Evolutionary conservation across 2,888 invertebrate species (phyloP).

Genomic region (Pharmacophagus antenor): DNA sequence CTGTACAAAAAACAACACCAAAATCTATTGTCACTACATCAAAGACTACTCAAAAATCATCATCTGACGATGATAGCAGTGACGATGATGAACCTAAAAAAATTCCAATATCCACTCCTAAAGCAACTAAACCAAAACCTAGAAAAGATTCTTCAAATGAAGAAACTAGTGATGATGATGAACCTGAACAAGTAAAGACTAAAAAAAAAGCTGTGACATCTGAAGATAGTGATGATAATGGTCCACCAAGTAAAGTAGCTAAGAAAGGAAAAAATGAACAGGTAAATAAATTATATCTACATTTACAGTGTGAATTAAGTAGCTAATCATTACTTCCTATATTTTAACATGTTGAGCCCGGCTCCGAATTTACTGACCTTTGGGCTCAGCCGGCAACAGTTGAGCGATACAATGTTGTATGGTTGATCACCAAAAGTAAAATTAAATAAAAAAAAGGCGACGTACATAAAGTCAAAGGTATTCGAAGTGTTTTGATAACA

Average conservation of each 20-base stretch:
- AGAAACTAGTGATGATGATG: slow-evolving; percentile 36
- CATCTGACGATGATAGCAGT: slow-evolving; percentile 53
- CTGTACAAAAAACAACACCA: slow-evolving; percentile 37
- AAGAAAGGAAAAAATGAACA: slow-evolving; percentile 43
- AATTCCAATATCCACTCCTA: slow-evolving; percentile 42
- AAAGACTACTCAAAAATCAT: slow-evolving; percentile 45
- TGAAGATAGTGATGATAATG: slow-evolving; percentile 43
- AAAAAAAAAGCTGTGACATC: slow-evolving; percentile 25
- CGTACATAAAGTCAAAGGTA: no score
- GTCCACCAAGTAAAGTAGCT: slow-evolving; percentile 47
- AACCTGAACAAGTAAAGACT: slow-evolving; percentile 21
- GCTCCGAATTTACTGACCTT: no score
- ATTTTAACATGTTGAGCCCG: no score
- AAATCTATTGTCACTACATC: slow-evolving; percentile 39
- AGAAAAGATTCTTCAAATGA: slow-evolving; percentile 33
- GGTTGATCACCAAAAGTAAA: no score
- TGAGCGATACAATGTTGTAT: no score
- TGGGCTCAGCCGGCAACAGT: no score
- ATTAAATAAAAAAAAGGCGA: no score
- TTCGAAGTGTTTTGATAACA: no score
- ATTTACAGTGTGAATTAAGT: no score
- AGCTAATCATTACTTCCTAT: no score
- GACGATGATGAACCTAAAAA: slow-evolving; percentile 41
- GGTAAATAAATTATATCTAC: slow-evolving; percentile 39
- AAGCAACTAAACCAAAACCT: slow-evolving; percentile 40